Conservation (phyloP, 2,888 invertebrate genomes). For the Odontomyia ornata region DNA sequence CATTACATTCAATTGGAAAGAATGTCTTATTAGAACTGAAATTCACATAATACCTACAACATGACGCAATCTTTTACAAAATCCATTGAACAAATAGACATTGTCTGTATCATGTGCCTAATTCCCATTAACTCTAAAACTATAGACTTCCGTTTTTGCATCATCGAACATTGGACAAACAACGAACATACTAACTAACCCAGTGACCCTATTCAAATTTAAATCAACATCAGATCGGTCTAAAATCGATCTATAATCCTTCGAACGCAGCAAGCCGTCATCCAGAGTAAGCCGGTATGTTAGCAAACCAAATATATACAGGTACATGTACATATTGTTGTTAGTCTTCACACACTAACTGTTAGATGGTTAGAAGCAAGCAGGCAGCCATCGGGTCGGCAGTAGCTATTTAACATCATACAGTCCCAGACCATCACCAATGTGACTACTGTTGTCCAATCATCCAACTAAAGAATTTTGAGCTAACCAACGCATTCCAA, state of each 20-base stretch:
- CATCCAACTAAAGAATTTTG: constrained; percentile 28
- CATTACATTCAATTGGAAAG: not conserved
- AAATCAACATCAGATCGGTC: constrained; percentile 35
- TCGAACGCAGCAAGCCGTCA: not conserved
- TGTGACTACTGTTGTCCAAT: constrained; percentile 18
- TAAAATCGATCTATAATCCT: constrained; percentile 2
- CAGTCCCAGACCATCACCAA: constrained; percentile 1
- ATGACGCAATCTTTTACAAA: constrained; percentile 13
- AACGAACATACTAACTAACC: constrained; percentile 24
- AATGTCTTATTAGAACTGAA: not conserved
- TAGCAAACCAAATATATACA: no score
- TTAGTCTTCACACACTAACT: no score
- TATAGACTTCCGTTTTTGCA: constrained; percentile 32
- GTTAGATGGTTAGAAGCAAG: not conserved
- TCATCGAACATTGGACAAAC: constrained; percentile 15
- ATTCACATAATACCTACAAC: not conserved
- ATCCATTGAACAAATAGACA: not conserved
- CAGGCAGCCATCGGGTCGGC: not conserved
- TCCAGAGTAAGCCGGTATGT: no score
- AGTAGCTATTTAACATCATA: not conserved
- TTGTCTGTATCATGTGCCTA: constrained; percentile 20
- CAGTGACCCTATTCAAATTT: constrained; percentile 40
- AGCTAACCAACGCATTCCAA: constrained; percentile 36
- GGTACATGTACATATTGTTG: no score
- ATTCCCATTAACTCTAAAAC: constrained; percentile 21